Evolutionary conservation across 2,113 vertebrate species (phyloP).

Genomic region (Larimichthys polyactis): DNA sequence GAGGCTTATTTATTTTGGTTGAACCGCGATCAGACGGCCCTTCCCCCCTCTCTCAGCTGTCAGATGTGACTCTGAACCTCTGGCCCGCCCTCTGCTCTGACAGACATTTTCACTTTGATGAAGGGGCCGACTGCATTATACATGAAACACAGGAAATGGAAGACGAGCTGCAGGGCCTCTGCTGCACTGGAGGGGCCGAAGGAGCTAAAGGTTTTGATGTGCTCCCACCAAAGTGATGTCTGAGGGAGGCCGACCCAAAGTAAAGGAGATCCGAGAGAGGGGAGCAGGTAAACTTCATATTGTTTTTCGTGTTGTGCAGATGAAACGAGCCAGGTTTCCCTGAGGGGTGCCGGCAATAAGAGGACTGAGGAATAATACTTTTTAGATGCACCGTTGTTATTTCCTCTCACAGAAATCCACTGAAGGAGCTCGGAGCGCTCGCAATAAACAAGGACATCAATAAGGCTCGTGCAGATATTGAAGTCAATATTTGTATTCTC

Average conservation of each 20-base stretch:
- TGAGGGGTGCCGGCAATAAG: not conserved
- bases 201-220: constrained; percentile 19
- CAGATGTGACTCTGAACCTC: constrained; percentile 28
- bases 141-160: constrained; percentile 61
- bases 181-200: not conserved
- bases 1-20: not conserved
- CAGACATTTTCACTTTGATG: constrained; percentile 53
- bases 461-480: not conserved
- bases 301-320: not conserved
- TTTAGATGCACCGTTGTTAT: not conserved
- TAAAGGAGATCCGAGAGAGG: not conserved
- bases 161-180: constrained; percentile 19
- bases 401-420: not conserved
- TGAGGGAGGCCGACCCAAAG: not conserved
- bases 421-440: not conserved
- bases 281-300: not conserved
- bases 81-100: constrained; percentile 41
- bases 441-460: not conserved
- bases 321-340: not conserved
- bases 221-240: not conserved
- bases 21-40: not conserved
- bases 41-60: constrained; percentile 1
- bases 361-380: not conserved
- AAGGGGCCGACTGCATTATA: constrained; percentile 62
- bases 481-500: not conserved